Percentiles rank a stretch among this genome's conserved stretches.
Evolutionary conservation across 2,797 vertebrate species (phyloP).

Genomic region (Trematomus bernacchii): DNA sequence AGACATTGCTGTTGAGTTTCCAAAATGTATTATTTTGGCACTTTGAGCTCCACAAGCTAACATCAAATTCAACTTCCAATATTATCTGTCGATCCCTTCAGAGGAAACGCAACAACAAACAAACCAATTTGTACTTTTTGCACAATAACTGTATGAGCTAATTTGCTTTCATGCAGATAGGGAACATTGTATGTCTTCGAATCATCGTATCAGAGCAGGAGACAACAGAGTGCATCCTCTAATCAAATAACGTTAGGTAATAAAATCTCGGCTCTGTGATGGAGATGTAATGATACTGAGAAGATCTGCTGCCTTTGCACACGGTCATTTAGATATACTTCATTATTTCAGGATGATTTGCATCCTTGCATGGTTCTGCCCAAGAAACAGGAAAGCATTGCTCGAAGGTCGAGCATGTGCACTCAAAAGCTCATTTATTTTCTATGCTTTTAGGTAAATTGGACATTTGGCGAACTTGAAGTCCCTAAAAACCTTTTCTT

Average conservation of each 20-base stretch:
- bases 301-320: constrained; percentile 1
- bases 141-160: background rate
- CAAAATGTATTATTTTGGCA: too few species aligned
- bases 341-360: background rate
- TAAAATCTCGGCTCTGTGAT: constrained; percentile 33
- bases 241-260: constrained; percentile 58
- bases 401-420: background rate
- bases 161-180: constrained; percentile 31
- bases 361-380: background rate
- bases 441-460: background rate
- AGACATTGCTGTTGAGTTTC: too few species aligned
- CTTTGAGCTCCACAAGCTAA: too few species aligned
- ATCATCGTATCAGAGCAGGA: constrained; percentile 23
- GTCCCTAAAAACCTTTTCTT: too few species aligned
- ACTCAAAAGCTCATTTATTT: background rate
- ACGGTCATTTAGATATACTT: background rate
- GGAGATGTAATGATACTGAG: constrained; percentile 12
- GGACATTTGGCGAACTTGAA: too few species aligned
- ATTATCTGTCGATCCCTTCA: too few species aligned
- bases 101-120: background rate
- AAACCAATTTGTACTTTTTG: background rate
- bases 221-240: constrained; percentile 10
- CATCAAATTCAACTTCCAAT: too few species aligned
- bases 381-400: background rate
- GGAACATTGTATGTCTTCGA: constrained; percentile 20